A percentile compares a stretch with the other conserved stretches of the same genome.
Evolutionary conservation across 1,140 invertebrate genomes (phyloP).

Genomic region (Carposina sasakii): DNA sequence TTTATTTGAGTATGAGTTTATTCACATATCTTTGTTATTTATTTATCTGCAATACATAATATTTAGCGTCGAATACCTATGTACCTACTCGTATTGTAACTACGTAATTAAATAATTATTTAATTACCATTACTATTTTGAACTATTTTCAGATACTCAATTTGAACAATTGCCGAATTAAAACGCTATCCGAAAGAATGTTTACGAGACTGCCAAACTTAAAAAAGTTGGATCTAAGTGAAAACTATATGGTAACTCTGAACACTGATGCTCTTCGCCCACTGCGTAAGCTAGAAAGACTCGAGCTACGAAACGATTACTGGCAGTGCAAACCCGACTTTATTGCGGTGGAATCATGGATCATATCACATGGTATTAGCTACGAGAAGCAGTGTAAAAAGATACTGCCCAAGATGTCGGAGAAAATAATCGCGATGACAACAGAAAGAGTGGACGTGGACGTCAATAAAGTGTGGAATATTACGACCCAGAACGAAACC

Average conservation of each 20-base stretch:
- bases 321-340: conserved; percentile 62
- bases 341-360: conserved; percentile 53
- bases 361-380: conserved; percentile 40
- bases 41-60: too few species aligned
- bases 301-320: conserved; percentile 61
- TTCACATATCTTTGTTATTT: too few species aligned
- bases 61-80: too few species aligned
- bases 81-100: too few species aligned
- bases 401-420: conserved; percentile 49
- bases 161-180: conserved; percentile 67
- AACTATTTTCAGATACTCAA: conserved; percentile 65
- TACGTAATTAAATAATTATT: too few species aligned
- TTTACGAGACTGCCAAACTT: conserved; percentile 67
- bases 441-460: conserved; percentile 38
- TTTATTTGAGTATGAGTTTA: too few species aligned
- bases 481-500: conserved; percentile 23
- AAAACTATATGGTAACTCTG: conserved; percentile 67
- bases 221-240: conserved; percentile 65
- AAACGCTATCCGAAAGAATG: conserved; percentile 51
- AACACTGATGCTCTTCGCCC: conserved; percentile 51
- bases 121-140: too few species aligned
- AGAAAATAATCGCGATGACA: conserved; percentile 56
- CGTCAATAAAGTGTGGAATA: conserved; percentile 55
- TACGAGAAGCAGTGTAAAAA: conserved; percentile 52
- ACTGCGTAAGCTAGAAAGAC: conserved; percentile 51